A percentile compares a stretch with the other conserved stretches of the same genome.
phyloP scores from a whole-genome alignment of 2,113 vertebrate genomes.

The Gallinago paraguaiae region DNA sequence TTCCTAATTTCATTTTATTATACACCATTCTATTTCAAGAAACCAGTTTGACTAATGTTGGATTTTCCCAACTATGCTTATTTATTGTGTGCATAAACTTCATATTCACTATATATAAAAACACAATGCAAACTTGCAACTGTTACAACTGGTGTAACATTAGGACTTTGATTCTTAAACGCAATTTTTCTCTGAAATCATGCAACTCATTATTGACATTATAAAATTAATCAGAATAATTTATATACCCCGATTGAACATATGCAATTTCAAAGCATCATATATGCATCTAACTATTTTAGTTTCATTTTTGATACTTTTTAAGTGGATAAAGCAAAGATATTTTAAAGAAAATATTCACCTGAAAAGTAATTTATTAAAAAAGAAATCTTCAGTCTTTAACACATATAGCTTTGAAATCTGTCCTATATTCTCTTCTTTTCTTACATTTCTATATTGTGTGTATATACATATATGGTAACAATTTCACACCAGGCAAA shows the following conservation, averaged over 20 bases:
- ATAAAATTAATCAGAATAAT: constrained; percentile 16
- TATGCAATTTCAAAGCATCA: not conserved
- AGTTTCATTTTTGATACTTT: not conserved
- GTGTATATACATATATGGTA: not conserved
- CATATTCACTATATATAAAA: not conserved
- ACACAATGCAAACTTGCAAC: not conserved
- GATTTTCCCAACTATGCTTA: not conserved
- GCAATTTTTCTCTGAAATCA: not conserved
- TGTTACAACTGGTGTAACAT: not conserved
- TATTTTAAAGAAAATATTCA: not conserved
- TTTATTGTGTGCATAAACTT: not conserved
- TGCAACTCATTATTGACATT: not conserved
- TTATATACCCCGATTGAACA: not conserved
- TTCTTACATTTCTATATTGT: not conserved
- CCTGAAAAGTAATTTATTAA: not conserved
- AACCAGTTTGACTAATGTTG: not conserved
- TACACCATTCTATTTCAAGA: not conserved
- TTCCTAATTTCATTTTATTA: not conserved
- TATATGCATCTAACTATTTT: not conserved
- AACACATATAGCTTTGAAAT: not conserved
- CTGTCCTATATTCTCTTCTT: not conserved
- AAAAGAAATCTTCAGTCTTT: not conserved
- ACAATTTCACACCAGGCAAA: not conserved
- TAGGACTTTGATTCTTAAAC: not conserved
- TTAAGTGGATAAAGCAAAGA: not conserved